Base-by-base conservation (phyloP, 1,140 invertebrate genomes). In the Papilio aristodemus region DNA sequence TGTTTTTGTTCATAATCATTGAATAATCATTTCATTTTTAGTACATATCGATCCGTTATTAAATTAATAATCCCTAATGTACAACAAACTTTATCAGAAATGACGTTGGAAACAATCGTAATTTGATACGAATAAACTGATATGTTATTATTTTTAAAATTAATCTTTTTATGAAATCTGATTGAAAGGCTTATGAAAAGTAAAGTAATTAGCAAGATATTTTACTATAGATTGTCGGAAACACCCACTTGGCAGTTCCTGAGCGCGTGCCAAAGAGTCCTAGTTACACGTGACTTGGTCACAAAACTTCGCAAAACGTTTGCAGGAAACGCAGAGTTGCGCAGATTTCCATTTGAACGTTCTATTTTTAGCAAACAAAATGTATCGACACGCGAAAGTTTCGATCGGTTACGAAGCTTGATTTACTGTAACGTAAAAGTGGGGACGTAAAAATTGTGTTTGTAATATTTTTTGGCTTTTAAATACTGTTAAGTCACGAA, bases 251-350 rank as follows among this genome's bases (percentile, higher is more conserved):
- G 46, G 22, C 46, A 54, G 22, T 54, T 22, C 10, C 46, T 25
- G 46, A 54, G 17, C 22, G 46, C 0, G 19, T 54, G 46, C 46
- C 46, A 54, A 54, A 22, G 19, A 54, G 46, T 54, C 46, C 46
- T 22, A 22, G 19, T 5, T 22, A 54, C 46, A 54, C 9, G 46
- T 54, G 46, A 54, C 22, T 22, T 54, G 6, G n/a, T n/a, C n/a
- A n/a, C n/a, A n/a, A n/a, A n/a, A n/a, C n/a, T n/a, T 54, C 46
- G 22, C 46, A 54, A 54, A 54, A 11, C 46, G 46, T 54, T 54
- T 54, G 46, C 46, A 54, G 46, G 46, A 54, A 54, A 54, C 46
- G 22, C 10, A 9, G 46, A 54, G 17, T 54, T 54, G 46, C 46
- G 46, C 46, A 54, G 19, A 22, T 54, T 54, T 19, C 19, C 17